These are phyloP conservation scores for Triplophysa bombifrons DNA, from an alignment of 2,797 vertebrate species.

Conservation along the genomic window DNA sequence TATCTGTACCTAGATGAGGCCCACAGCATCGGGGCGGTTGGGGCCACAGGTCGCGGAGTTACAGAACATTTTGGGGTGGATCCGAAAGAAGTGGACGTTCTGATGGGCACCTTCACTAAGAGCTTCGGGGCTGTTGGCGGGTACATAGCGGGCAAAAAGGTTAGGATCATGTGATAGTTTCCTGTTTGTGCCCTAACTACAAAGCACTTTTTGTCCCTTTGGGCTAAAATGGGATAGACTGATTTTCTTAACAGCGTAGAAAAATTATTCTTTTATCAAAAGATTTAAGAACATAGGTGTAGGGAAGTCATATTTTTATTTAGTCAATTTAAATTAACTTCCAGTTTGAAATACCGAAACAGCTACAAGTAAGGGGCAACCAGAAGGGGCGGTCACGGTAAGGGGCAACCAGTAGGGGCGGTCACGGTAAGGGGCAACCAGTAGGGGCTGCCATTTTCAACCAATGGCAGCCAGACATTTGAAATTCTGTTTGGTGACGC, in stretches of 20 bases:
- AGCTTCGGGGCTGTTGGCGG: slow-evolving; percentile 90
- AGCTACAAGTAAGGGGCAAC: background rate
- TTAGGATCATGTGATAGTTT: slow-evolving; percentile 52
- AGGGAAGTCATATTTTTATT: too few species aligned
- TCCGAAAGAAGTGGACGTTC: slow-evolving; percentile 84
- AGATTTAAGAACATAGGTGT: too few species aligned
- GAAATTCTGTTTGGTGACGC: background rate
- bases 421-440: background rate
- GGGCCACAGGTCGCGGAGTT: slow-evolving; percentile 83
- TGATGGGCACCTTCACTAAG: slow-evolving; percentile 97
- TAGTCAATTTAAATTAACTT: too few species aligned
- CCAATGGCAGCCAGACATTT: background rate
- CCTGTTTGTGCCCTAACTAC: background rate
- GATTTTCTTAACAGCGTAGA: background rate
- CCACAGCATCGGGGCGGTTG: slow-evolving; percentile 90
- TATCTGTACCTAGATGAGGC: slow-evolving; percentile 95
- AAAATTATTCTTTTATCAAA: too few species aligned
- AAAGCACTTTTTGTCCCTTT: background rate
- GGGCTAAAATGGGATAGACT: background rate
- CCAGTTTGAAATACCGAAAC: too few species aligned
- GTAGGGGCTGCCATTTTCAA: background rate
- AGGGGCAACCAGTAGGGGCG: background rate
- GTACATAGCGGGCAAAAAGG: slow-evolving; percentile 91
- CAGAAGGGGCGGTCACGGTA: background rate
- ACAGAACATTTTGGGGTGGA: slow-evolving; percentile 81